Evolutionary conservation across 2,888 invertebrate species (phyloP), one percentile per base, ranked within the genome.

Genomic region (Drosophila buzzatii): DNA sequence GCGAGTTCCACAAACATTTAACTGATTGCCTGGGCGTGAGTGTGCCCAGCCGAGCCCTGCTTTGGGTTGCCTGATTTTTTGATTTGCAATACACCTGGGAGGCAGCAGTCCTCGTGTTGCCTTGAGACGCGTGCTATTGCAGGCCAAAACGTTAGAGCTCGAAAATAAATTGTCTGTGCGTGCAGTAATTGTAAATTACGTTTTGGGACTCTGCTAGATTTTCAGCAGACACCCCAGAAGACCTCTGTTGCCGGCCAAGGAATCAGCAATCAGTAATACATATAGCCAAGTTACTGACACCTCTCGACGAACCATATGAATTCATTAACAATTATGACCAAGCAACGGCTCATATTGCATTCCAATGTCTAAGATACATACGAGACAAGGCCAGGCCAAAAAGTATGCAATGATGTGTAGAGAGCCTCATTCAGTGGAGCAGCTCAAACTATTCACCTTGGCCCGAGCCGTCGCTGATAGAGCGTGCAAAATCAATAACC

Each of bases 11-110:
- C 88, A 90, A 90, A 89, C 89, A 90, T 90, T 90, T 90, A 90
- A 90, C 89, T 90, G 89, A 90, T 90, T 90, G 90, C 85, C 84
- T 82, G 90, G 89, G 90, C 86, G 89, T 90, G 82, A 77, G 79
- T 74, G 70, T 62, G 67, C 65, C 63, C 12, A 42, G 57, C 58
- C 53, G 8, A 23, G 12, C 53, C 18, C 10, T 44, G 56, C 68
- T 53, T 20, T 63, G 64, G 67, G 70, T 76, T 77, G 86, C 71
- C 77, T 85, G 87, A 87, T 85, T 90, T 91, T 91, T 92, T 91
- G 91, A 91, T 91, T 92, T 91, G 91, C 90, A 82, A 91, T 91
- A 91, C 91, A 92, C 91, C 92, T 91, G 91, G 91, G 91, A 92
- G 64, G 33, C 70, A 52, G 67, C 57, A 27, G 58, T 33, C 59